Percentiles rank a stretch among this genome's conserved stretches.
Conservation (phyloP, 2,797 vertebrate genomes). For the Triplophysa bombifrons region DNA sequence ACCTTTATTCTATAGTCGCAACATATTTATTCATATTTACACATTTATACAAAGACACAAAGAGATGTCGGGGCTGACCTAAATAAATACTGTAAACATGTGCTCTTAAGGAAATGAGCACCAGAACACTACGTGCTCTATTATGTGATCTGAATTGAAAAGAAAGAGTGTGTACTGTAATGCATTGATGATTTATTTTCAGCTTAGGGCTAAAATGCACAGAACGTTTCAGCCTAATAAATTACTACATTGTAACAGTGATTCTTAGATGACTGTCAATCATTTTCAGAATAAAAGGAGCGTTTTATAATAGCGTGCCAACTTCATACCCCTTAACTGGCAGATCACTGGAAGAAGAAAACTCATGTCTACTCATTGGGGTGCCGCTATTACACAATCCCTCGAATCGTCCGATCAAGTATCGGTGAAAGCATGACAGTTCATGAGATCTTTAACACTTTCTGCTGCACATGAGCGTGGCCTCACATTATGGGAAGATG, state of each 20-base stretch:
- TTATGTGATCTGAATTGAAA: conserved; percentile 16
- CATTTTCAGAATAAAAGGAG: conserved; percentile 20
- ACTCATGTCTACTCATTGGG: neutral
- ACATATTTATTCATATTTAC: conserved; percentile 77
- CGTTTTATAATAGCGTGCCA: neutral
- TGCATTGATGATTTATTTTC: neutral
- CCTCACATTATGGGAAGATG: conserved; percentile 31
- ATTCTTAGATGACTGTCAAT: neutral
- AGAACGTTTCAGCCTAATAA: conserved; percentile 16
- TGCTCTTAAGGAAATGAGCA: conserved; percentile 31
- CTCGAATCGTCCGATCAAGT: neutral
- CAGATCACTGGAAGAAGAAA: conserved; percentile 32
- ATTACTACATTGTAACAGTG: conserved; percentile 20
- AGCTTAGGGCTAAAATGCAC: conserved; percentile 9
- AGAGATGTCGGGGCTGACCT: conserved; percentile 39
- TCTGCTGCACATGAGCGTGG: neutral
- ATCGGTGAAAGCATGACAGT: conserved; percentile 10
- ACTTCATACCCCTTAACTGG: neutral
- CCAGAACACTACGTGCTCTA: conserved; percentile 26
- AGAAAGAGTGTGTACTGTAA: neutral
- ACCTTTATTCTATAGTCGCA: conserved; percentile 81
- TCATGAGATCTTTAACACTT: neutral
- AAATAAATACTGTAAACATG: conserved; percentile 67
- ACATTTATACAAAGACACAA: conserved; percentile 77
- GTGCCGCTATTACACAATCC: neutral